Percentiles rank a stretch among this genome's conserved stretches.
Evolutionary conservation across 23 tunicate species (phyloP).

Genomic region (Oikopleura vanhoeffeni): DNA sequence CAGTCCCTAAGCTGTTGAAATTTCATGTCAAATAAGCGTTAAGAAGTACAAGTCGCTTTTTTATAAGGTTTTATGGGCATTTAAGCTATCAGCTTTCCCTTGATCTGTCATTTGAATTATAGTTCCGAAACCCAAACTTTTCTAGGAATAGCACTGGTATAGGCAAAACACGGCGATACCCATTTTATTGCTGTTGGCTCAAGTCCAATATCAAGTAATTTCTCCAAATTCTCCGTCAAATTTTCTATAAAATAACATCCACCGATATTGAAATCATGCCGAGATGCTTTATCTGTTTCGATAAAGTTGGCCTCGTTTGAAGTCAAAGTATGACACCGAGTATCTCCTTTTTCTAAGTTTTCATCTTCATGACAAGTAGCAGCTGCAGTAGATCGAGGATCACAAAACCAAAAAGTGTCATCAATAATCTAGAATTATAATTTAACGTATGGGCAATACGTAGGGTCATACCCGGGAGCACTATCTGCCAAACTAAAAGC

Average conservation of each 20-base stretch:
- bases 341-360: background rate
- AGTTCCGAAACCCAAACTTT: too few relatives aligned
- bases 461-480: too few relatives aligned
- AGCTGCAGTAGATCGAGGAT: background rate
- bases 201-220: background rate
- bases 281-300: background rate
- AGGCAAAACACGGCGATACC: background rate
- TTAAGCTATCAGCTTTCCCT: too few relatives aligned
- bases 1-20: too few relatives aligned
- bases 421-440: background rate
- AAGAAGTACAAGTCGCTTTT: too few relatives aligned
- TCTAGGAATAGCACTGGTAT: background rate
- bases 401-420: background rate
- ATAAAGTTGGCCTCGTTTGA: background rate
- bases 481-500: too few relatives aligned
- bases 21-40: too few relatives aligned
- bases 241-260: background rate
- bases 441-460: too few relatives aligned
- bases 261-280: background rate
- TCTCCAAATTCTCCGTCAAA: background rate
- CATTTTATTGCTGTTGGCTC: background rate
- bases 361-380: background rate
- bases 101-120: too few relatives aligned
- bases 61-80: too few relatives aligned
- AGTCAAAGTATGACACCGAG: background rate